phyloP scores from a whole-genome alignment of 2,113 vertebrate species.

The Taxidea taxus region DNA sequence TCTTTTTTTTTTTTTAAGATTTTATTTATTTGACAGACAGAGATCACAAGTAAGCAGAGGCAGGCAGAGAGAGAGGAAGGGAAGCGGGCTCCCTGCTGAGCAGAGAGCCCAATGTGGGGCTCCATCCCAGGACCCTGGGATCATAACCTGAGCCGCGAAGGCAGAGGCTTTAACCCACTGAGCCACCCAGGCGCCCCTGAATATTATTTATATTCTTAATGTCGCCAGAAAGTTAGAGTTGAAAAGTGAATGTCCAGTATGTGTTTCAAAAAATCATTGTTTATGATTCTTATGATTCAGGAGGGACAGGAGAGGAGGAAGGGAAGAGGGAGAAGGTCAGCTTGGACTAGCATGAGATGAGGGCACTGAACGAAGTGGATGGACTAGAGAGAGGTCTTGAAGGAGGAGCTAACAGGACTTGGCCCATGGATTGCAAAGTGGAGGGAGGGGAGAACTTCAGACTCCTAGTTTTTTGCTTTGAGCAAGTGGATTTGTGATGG shows the following conservation, averaged over 20 bases:
- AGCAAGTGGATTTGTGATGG: not conserved
- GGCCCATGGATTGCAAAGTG: not conserved
- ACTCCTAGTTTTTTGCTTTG: not conserved
- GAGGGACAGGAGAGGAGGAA: not conserved
- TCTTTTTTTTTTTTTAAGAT: too few relatives aligned
- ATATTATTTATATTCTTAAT: not conserved
- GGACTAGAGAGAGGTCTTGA: not conserved
- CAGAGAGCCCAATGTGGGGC: too few relatives aligned
- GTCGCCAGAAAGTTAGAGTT: not conserved
- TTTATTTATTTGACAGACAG: too few relatives aligned
- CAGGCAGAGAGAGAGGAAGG: too few relatives aligned
- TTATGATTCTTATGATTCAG: not conserved
- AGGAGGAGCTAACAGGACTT: not conserved
- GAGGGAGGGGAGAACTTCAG: not conserved
- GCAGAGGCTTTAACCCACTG: too few relatives aligned
- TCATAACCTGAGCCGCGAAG: too few relatives aligned
- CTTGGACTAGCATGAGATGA: not conserved
- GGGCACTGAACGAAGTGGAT: not conserved
- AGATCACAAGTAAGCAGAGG: too few relatives aligned
- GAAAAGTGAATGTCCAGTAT: not conserved
- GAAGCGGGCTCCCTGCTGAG: too few relatives aligned
- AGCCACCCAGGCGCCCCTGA: too few relatives aligned
- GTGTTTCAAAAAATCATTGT: not conserved
- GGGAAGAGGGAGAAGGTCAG: not conserved
- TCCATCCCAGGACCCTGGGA: too few relatives aligned